Conservation (phyloP, 2,113 vertebrate genomes). For the Anguilla japonica region DNA sequence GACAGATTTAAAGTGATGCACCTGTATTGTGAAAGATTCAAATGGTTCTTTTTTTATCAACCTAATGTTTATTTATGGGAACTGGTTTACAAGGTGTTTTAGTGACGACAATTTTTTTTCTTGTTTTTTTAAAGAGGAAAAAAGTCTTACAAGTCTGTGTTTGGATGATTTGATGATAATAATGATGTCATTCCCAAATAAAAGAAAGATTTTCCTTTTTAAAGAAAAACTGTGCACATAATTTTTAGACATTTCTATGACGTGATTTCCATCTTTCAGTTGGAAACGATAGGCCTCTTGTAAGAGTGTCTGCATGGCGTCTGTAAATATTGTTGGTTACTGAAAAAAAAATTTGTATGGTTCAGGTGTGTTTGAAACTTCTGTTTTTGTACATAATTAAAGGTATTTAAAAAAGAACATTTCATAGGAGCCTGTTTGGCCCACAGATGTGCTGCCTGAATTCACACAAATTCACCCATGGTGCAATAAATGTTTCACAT, state of each 20-base stretch:
- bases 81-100: slow-evolving; percentile 36
- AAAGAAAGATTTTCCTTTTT: slow-evolving; percentile 36
- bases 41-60: slow-evolving; percentile 15
- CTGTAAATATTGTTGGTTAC: slow-evolving; percentile 76
- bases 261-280: slow-evolving; percentile 39
- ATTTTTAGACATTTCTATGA: slow-evolving; percentile 41
- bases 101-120: slow-evolving; percentile 20
- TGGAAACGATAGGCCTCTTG: slow-evolving; percentile 40
- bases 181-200: slow-evolving; percentile 46
- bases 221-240: slow-evolving; percentile 41
- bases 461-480: slow-evolving; percentile 68
- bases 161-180: slow-evolving; percentile 30
- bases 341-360: slow-evolving; percentile 70
- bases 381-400: slow-evolving; percentile 78
- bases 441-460: slow-evolving; percentile 38
- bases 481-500: slow-evolving; percentile 75
- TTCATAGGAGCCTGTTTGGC: slow-evolving; percentile 77
- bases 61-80: slow-evolving; percentile 39
- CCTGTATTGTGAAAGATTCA: slow-evolving; percentile 5
- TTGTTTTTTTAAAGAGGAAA: slow-evolving; percentile 29
- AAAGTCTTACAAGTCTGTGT: slow-evolving; percentile 42
- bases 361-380: slow-evolving; percentile 73
- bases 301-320: slow-evolving; percentile 67
- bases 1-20: neutral
- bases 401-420: slow-evolving; percentile 73